Base-by-base conservation (phyloP, 2,797 vertebrate genomes). In the Rachycentron canadum region DNA sequence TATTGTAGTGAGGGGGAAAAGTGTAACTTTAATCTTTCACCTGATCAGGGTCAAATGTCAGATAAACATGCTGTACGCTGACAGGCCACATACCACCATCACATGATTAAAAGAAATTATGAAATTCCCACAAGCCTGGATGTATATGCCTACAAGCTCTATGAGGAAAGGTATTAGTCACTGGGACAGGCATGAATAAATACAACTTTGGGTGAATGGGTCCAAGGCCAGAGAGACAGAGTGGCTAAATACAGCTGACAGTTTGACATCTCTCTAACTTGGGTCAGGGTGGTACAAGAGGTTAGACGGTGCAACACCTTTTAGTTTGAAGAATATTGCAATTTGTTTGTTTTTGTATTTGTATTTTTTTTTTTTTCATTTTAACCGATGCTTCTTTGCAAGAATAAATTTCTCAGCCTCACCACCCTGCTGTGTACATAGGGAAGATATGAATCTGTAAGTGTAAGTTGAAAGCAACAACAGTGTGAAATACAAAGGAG, bases 151-250 rank as follows among this genome's bases (percentile, higher is more conserved):
- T 58, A 9, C 55, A 79, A 71, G 58, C 76, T 81, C 68, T 82
- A 26, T 40, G 36, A 79, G 71, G 60, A 67, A 72, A 57, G 23
- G 63, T 74, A 66, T 90, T 88, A 85, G 83, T 90, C 73, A 84
- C 73, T 50, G 58, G 74, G 78, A 87, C 69, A 85, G 76, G 75
- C 68, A 88, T 87, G 85, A 83, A 90, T 87, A 89, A 89, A 85
- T 78, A 71, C 78, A 65, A 80, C 55, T 78, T 82, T 75, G 86
- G 86, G 61, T 91, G 88, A 92, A 36, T 60, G 62, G 61, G 38
- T 87, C 59, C 30, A 49, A 80, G 81, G 76, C 79, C 86, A 84
- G 38, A 66, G 45, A 86, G 77, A 84, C 72, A 74, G 84, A 69
- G 47, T 68, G 83, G 84, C 76, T 90, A 85, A 91, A 89, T 79